Evolutionary conservation across 92 coral and sea anemone species (phyloP).

Genomic region (Desmophyllum pertusum): DNA sequence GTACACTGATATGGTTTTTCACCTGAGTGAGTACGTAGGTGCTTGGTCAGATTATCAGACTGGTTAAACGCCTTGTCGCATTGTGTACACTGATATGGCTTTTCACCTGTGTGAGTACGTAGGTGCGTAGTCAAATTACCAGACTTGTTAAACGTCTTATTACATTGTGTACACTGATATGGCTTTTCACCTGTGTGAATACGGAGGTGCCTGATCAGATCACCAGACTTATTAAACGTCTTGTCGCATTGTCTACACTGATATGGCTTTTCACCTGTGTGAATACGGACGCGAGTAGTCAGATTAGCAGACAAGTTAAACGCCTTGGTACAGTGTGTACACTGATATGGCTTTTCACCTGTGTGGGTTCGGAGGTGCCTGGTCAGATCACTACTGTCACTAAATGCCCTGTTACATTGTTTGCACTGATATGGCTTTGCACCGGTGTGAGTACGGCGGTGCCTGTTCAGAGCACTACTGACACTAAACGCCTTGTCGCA

Average conservation of each 20-base stretch:
- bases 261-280: conserved; percentile 60
- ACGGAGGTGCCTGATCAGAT: conserved; percentile 46
- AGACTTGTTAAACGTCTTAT: neutral
- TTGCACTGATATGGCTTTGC: too few relatives aligned
- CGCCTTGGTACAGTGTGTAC: conserved; percentile 23
- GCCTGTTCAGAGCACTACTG: too few relatives aligned
- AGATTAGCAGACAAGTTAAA: too few relatives aligned
- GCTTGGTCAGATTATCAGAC: conserved; percentile 27
- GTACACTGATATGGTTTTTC: conserved; percentile 56
- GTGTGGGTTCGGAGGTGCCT: too few relatives aligned
- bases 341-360: conserved; percentile 43
- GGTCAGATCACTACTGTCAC: too few relatives aligned
- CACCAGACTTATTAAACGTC: too few relatives aligned
- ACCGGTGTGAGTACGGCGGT: too few relatives aligned
- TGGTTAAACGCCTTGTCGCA: conserved; percentile 38
- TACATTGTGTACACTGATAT: conserved; percentile 52
- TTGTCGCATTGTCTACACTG: conserved; percentile 53
- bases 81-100: conserved; percentile 53
- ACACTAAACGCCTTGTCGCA: too few relatives aligned
- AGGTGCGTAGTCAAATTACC: conserved; percentile 18
- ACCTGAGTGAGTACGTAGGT: conserved; percentile 57
- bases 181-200: conserved; percentile 61
- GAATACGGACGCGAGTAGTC: too few relatives aligned
- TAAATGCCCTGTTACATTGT: too few relatives aligned
- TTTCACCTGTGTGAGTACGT: conserved; percentile 56